Base-by-base conservation (phyloP, 1,140 invertebrate species). In the Drosophila miranda region DNA sequence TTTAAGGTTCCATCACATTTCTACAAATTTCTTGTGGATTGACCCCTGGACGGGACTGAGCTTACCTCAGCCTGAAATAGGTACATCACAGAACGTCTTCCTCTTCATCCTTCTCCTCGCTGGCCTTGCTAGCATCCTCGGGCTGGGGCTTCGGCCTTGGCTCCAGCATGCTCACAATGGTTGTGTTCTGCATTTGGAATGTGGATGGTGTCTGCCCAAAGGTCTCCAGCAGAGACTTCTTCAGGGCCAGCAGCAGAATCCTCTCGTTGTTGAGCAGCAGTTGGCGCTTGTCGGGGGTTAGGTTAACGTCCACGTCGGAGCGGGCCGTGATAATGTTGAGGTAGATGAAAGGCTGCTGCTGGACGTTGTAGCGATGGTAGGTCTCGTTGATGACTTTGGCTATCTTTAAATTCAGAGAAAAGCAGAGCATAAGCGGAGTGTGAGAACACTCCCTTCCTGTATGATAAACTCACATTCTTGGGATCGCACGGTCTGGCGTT, bases 241-340 rank as follows among this genome's bases (percentile, higher is more conserved):
- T 97, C 5, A 97, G 80, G 6, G 93, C 93, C 57, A 95, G 93
- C 53, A 96, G 82, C 41, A 99, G 92, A 46, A 96, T 83, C 82
- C 97, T 96, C 91, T 99, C 98, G 90, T 97, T 94, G 52, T 96
- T 95, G 2, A 99, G 90, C 91, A 98, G 96, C 61, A 99, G 93
- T 88, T 96, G 95, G 76, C 98, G 93, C 92, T 99, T 99, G 91
- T 99, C 98, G n/a, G 98, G 98, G 14, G 98, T 99, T 0, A 99
- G 95, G 93, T 99, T 99, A 0, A 99, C 95, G 92, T 98, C 97
- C n/a, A 98, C 94, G 63, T 92, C 92, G 4, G 93, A 91, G 76
- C 93, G 93, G 30, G 95, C 92, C 21, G 97, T 93, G 53, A 93
- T 93, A 43, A 99, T 93, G 92, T 98, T 96, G 1, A 99, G 91